These are phyloP conservation scores for Trichoplusia ni DNA, from an alignment of 1,140 invertebrate genomes.

Conservation along the genomic window DNA sequence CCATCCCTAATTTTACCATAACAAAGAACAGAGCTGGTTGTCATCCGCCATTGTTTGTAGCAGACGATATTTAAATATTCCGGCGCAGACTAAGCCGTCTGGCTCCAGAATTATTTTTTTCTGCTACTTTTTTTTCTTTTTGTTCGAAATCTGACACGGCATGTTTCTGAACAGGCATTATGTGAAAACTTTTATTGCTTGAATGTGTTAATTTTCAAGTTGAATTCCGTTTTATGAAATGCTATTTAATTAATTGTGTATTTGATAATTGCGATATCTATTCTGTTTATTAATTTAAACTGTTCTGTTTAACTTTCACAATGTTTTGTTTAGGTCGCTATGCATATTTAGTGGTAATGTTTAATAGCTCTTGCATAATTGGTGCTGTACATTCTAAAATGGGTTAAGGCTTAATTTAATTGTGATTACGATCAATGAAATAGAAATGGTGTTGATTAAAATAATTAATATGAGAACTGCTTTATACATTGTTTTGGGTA, in stretches of 20 bases:
- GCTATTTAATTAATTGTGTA: not conserved
- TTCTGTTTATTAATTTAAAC: too few species aligned
- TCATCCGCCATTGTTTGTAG: slow-evolving; percentile 64
- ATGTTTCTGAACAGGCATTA: slow-evolving; percentile 23
- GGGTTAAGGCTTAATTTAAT: too few species aligned
- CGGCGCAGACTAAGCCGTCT: slow-evolving; percentile 43
- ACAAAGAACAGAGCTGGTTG: slow-evolving; percentile 62
- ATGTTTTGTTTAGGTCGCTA: too few species aligned
- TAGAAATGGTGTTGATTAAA: too few species aligned
- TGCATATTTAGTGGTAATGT: too few species aligned
- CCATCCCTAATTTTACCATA: slow-evolving; percentile 68
- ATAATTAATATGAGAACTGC: too few species aligned
- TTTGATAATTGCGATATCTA: not conserved
- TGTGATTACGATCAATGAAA: too few species aligned
- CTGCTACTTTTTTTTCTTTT: slow-evolving; percentile 53
- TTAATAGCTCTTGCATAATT: too few species aligned
- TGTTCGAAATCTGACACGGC: slow-evolving; percentile 58
- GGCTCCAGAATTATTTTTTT: slow-evolving; percentile 48
- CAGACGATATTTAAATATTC: slow-evolving; percentile 78
- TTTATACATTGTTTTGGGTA: not conserved
- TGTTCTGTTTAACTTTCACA: too few species aligned
- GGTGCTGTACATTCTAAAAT: too few species aligned
- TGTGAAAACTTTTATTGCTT: slow-evolving; percentile 18
- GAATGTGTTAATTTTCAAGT: not conserved
- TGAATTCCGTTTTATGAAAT: not conserved